phyloP scores from a whole-genome alignment of 1,140 invertebrate species.

The Hestina assimilis region DNA sequence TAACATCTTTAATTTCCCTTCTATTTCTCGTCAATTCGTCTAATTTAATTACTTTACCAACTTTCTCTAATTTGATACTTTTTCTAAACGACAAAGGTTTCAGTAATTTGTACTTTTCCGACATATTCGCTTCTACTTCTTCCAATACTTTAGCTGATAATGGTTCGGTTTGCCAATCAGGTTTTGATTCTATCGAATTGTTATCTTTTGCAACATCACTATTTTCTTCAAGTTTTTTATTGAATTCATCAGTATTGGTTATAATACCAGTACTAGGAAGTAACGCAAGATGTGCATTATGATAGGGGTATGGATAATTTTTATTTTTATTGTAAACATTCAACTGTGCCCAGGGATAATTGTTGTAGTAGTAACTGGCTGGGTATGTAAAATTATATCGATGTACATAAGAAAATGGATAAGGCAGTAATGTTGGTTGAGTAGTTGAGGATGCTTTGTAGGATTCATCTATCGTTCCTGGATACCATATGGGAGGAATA shows the following conservation, averaged over 20 bases:
- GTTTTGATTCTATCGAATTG: constrained; percentile 20
- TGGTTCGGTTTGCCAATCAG: constrained; percentile 55
- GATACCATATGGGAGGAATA: constrained; percentile 13
- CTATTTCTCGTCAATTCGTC: constrained; percentile 47
- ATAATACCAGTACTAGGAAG: neutral
- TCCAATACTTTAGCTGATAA: constrained; percentile 44
- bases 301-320: constrained; percentile 26
- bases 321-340: constrained; percentile 31
- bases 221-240: constrained; percentile 13
- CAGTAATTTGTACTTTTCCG: constrained; percentile 42
- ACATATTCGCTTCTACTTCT: constrained; percentile 55
- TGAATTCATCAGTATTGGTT: constrained; percentile 3
- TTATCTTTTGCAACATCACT: constrained; percentile 15
- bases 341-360: constrained; percentile 41
- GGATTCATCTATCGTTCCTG: neutral
- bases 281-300: constrained; percentile 17
- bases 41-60: constrained; percentile 54
- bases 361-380: constrained; percentile 37
- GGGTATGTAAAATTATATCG: constrained; percentile 39
- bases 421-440: constrained; percentile 38
- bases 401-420: constrained; percentile 48
- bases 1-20: constrained; percentile 20
- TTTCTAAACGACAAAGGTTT: constrained; percentile 46
- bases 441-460: neutral
- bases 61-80: constrained; percentile 54